A percentile compares a stretch with the other conserved stretches of the same genome.
These are phyloP conservation scores for Arctia plantaginis DNA, from an alignment of 2,888 invertebrate species.

Conservation along the genomic window DNA sequence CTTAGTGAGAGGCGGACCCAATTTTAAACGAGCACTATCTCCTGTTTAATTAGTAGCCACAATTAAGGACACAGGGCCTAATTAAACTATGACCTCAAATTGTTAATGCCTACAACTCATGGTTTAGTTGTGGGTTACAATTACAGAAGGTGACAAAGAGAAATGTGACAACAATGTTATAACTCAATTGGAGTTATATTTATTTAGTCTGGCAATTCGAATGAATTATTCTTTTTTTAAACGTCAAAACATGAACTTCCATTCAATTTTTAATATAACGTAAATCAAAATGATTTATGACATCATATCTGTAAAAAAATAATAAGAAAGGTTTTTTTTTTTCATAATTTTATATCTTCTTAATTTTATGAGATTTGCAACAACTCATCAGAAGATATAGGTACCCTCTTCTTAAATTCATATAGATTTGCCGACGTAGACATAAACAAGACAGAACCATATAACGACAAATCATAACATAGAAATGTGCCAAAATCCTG, in stretches of 20 bases:
- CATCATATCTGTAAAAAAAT: too few relatives aligned
- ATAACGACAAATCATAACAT: constrained; percentile 8
- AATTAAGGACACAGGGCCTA: constrained; percentile 38
- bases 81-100: constrained; percentile 48
- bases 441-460: constrained; percentile 8
- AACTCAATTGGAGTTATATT: not conserved
- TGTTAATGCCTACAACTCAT: constrained; percentile 35
- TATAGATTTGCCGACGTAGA: not conserved
- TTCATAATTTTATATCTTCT: too few relatives aligned
- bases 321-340: too few relatives aligned
- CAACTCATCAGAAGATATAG: too few relatives aligned
- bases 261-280: too few relatives aligned
- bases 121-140: constrained; percentile 24
- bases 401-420: not conserved
- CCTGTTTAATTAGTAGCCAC: constrained; percentile 45
- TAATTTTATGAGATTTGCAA: too few relatives aligned
- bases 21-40: constrained; percentile 43
- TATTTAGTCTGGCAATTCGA: too few relatives aligned
- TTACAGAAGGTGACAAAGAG: constrained; percentile 13
- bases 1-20: constrained; percentile 44
- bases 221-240: too few relatives aligned
- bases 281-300: too few relatives aligned
- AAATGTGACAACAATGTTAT: not conserved
- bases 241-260: too few relatives aligned
- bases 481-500: constrained; percentile 23